Base-by-base conservation (phyloP, 2,113 vertebrate species). In the Myocastor coypus region DNA sequence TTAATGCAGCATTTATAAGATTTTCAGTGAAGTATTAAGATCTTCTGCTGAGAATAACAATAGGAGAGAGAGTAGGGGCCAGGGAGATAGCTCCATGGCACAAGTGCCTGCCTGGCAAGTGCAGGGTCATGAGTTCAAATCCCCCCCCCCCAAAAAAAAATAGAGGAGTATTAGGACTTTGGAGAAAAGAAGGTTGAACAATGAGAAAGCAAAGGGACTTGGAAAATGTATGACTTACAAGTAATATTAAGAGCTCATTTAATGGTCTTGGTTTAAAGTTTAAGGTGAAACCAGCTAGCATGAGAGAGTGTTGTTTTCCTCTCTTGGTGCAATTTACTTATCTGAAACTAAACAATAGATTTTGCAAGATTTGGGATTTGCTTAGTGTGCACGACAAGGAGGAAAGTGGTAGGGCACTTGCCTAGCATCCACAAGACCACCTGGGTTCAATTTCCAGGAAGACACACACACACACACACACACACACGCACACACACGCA, bases 331-430 rank as follows among this genome's bases (percentile, higher is more conserved):
- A 63, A 26, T 63, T 26, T 63, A 63, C 24, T 63, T 63, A 63
- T 63, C 61, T 63, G 61, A 24, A 26, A 61, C 19, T 24, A 61
- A 63, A 63, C 55, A 57, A 57, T 57, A 63, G 37, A 59, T 91
- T 92, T 89, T 87, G 52, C 19, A 37, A 78, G 75, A 30, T 61
- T 92, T 91, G 30, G 20, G 13, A 82, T 94, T 96, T 96, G 52
- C 59, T 64, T 46, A 64, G 32, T 32, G 2, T 77, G 2, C 8
- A 3, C 80, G 77, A 55, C 16, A 30, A 50, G 30, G 11, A 68
- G 7, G 66, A 89, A 68, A 88, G 14, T 34, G 6, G 46, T 34
- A 55, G 16, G 50, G 28, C 28, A 17, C 6, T 42, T 77, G 11
- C 46, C 7, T 52, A 50, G 77, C 46, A 80, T 32, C 32, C 52